phyloP scores from a whole-genome alignment of 2,888 invertebrate species.

The Augochlorella aurata region DNA sequence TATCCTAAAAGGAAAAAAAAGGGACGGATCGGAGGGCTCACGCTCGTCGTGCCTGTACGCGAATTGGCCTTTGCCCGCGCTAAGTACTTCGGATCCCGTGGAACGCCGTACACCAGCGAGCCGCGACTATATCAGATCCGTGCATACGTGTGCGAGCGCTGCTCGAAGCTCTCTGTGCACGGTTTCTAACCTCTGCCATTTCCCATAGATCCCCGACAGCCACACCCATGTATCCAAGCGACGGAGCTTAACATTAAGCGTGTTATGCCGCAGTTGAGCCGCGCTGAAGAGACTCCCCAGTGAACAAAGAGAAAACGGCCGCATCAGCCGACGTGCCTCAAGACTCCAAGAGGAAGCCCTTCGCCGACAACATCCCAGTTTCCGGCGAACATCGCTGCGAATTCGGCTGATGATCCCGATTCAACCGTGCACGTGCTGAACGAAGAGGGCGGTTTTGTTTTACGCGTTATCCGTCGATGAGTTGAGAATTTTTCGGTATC shows the following conservation, averaged over 20 bases:
- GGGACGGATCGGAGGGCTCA: constrained; percentile 40
- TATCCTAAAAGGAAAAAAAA: constrained; percentile 21
- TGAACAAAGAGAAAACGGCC: constrained; percentile 58
- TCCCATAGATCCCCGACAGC: constrained; percentile 74
- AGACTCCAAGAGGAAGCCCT: not conserved
- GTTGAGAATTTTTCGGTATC: no score
- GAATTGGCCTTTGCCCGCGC: constrained; percentile 66
- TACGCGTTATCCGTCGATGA: no score
- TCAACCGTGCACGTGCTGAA: no score
- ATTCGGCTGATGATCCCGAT: no score
- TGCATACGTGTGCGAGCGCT: constrained; percentile 38
- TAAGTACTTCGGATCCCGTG: constrained; percentile 45
- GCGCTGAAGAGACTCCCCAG: constrained; percentile 7
- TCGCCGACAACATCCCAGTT: not conserved
- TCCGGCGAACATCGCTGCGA: not conserved
- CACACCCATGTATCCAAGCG: constrained; percentile 71
- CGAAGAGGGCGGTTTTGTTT: no score
- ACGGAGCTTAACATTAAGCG: constrained; percentile 60
- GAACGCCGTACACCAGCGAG: constrained; percentile 49
- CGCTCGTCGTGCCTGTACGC: constrained; percentile 47
- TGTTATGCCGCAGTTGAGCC: constrained; percentile 43
- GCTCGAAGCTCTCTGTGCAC: constrained; percentile 45
- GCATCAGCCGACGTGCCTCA: constrained; percentile 13
- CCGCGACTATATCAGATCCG: constrained; percentile 51
- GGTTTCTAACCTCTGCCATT: constrained; percentile 76